A percentile compares a stretch with the other conserved stretches of the same genome.
Evolutionary conservation across 2,113 vertebrate genomes (phyloP).

Genomic region (Centrocercus urophasianus): DNA sequence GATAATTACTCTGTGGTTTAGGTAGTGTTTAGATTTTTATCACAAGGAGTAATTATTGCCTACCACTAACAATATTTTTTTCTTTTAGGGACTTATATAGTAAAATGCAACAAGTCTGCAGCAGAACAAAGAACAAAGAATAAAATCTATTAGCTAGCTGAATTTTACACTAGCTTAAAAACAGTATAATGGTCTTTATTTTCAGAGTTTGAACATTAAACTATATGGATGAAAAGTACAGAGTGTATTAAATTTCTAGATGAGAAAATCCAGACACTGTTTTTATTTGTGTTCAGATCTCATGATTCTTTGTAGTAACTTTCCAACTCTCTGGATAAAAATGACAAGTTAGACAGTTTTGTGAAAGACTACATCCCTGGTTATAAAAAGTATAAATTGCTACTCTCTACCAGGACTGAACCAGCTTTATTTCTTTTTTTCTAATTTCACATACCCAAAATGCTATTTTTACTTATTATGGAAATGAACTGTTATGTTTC

Average conservation of each 20-base stretch:
- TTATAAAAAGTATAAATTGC: background rate
- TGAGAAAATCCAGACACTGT: background rate
- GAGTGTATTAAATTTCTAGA: background rate
- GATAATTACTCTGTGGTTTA: background rate
- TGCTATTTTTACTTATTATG: background rate
- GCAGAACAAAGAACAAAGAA: background rate
- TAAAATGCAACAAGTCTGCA: background rate
- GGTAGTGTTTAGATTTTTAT: background rate
- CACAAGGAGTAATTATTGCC: background rate
- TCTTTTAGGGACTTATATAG: background rate
- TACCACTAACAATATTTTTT: background rate
- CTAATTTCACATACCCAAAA: background rate
- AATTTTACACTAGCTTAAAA: background rate
- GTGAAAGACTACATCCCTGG: background rate
- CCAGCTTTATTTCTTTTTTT: background rate
- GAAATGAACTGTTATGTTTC: background rate
- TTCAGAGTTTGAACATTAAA: background rate
- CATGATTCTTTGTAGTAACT: background rate
- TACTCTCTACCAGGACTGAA: background rate
- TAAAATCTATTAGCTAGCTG: background rate
- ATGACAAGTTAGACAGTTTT: background rate
- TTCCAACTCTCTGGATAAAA: background rate
- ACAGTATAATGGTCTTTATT: fast-evolving
- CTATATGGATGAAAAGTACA: background rate
- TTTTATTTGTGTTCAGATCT: background rate